Percentiles rank a stretch among this genome's conserved stretches.
These are phyloP conservation scores for Phanerotoma sp. DNA, from an alignment of 2,888 invertebrate species.

Conservation along the genomic window DNA sequence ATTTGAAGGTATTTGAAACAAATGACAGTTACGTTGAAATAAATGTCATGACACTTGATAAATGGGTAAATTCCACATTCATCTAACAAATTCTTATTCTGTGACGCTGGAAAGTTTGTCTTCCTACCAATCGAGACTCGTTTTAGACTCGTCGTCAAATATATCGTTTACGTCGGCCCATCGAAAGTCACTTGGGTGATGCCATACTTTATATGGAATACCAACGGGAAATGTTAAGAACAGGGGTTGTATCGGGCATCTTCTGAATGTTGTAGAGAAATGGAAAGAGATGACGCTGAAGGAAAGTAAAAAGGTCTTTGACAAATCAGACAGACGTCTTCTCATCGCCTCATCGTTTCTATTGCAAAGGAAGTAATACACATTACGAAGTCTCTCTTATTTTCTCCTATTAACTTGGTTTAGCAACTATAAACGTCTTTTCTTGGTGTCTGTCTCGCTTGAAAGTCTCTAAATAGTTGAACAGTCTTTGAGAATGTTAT, in stretches of 20 bases:
- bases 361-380: conserved; percentile 14
- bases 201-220: conserved; percentile 13
- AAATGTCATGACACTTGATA: conserved; percentile 15
- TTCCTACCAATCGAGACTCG: no score
- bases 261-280: conserved; percentile 9
- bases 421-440: background rate
- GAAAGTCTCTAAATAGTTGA: conserved; percentile 8
- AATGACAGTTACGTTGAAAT: conserved; percentile 1
- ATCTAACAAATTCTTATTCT: conserved; percentile 15
- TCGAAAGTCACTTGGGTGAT: conserved; percentile 1
- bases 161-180: conserved; percentile 24
- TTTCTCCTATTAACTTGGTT: background rate
- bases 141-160: conserved; percentile 25
- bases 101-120: conserved; percentile 16
- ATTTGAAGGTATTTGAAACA: background rate
- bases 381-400: conserved; percentile 5
- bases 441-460: background rate
- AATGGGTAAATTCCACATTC: conserved; percentile 23
- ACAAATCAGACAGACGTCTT: conserved; percentile 22
- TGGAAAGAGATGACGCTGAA: conserved; percentile 3
- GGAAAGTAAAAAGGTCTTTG: conserved; percentile 10
- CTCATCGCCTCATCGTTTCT: conserved; percentile 16
- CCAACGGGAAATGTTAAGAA: conserved; percentile 7
- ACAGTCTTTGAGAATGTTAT: conserved; percentile 5
- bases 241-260: conserved; percentile 18